Evolutionary conservation across 2,888 invertebrate species (phyloP), one percentile per base, ranked within the genome.

Genomic region (Tuberolachnus salignus): DNA sequence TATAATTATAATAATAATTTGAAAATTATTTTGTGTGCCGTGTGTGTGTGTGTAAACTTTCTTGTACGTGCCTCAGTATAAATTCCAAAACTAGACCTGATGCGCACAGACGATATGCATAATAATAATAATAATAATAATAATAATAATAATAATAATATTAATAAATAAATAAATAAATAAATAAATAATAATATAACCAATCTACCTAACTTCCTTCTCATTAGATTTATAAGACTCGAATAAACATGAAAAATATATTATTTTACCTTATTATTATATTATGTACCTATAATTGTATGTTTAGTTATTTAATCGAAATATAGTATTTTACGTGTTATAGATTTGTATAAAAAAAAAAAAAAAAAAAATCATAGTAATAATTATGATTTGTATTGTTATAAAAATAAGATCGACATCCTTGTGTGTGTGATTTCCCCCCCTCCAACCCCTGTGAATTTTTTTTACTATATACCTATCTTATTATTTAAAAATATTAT

Each of bases 161-260:
- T 34, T 63, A 34, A 34, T 19, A 42, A n/a, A n/a, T n/a, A n/a
- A n/a, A n/a, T n/a, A n/a, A n/a, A n/a, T n/a, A n/a, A n/a, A n/a
- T n/a, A n/a, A n/a, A n/a, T n/a, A n/a, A 44, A 64, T 64, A 64
- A 63, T 63, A 46, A 53, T 53, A 63, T 46, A 75, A 78, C 75
- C 75, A 59, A 78, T 67, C 75, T 78, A 78, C 75, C 75, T 78
- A 78, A 78, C 42, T 78, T 78, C 57, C 66, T 67, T 78, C 75
- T 78, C 75, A 78, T 78, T 78, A 78, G 67, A 78, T 46, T 34
- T 67, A 42, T 78, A 78, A 78, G 75, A 59, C 57, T 78, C 49
- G 26, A 78, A 61, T 57, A 46, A 72, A 75, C 44, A 66, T 64
- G 34, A 34, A 34, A 46, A 64, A 74, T 34, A 34, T 34, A 34